Evolutionary conservation across 2,888 invertebrate species (phyloP), one percentile per base, ranked within the genome.

Genomic region (Caenorhabditis doughertyi): DNA sequence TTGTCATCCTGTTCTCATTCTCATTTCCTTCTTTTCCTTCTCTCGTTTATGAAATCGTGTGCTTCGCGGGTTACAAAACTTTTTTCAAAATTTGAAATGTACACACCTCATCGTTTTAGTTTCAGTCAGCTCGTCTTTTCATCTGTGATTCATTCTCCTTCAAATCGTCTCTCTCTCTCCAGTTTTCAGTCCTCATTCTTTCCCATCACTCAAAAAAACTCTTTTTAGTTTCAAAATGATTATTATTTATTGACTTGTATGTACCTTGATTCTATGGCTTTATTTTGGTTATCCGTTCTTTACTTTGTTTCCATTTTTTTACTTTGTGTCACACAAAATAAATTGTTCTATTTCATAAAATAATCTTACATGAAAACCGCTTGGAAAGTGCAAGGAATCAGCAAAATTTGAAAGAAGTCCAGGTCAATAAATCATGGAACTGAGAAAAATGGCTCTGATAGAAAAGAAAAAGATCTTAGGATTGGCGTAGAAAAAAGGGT

Each of bases 211-310:
- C 42, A 35, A 35, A 60, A 25, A 47, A 35, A 35, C 18, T 51
- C 32, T 44, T 55, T 62, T 25, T 64, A 55, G 44, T 16, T 44
- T 42, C 16, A 23, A 60, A 64, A 25, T 39, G 39, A 11, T 44
- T n/a, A 4, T 21, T 72, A 73, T 64, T 64, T 64, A 64, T 73
- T 73, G 53, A 62, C 18, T 39, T 49, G 44, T 71, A 44, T 71
- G 49, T 49, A 49, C 39, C 51, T 51, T 51, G 32, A 51, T 16
- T 73, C 29, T 16, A 64, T 73, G 72, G 72, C 72, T 73, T 73
- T 73, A 73, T 73, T 35, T 47, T 62, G 42, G 29, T 53, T 62
- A 21, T 58, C 21, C 23, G 18, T 23, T 35, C 18, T 51, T 32
- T 18, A 64, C 27, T 47, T 65, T 47, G 13, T 13, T 21, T 67